Base-by-base conservation (phyloP, 2,113 vertebrate genomes). In the Gyps fulvus region DNA sequence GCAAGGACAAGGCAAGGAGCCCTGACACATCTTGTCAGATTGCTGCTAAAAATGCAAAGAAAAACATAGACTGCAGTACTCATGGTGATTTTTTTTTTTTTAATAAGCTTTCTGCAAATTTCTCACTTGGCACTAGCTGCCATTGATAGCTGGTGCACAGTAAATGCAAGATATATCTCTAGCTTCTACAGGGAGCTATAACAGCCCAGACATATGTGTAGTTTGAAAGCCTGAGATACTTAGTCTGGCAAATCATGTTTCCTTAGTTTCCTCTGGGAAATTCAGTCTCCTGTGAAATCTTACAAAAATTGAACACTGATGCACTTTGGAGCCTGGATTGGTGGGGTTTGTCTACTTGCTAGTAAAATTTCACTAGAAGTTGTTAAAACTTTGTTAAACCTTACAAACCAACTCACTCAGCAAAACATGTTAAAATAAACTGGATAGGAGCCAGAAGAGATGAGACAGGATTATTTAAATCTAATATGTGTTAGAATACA, bases 381-480 rank as follows among this genome's bases (percentile, higher is more conserved):
- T 80, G 58, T 62, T 70, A 77, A 94, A 91, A 96, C 58, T 93
- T 94, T 7, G 49, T 93, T 85, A 85, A 91, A 95, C 42, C 63
- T 95, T 55, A 73, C 67, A 66, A 94, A 91, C 17, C 12, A 84
- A 86, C 70, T 93, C 94, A 89, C 77, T 93, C 73, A 93, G 89
- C 81, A 93, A 95, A 97, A 81, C 77, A 87, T 15, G 69, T 87
- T 87, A 89, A 92, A 96, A 95, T 93, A 87, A 93, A 95, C 66
- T 97, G 95, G 93, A 82, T 19, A 62, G 61, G 52, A 91, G 87
- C 87, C 93, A 96, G 87, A 87, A 93, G 89, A 96, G 95, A 97
- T 97, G 89, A 97, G 94, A 95, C 87, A 95, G 95, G 95, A 97
- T 97, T 97, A 97, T 95, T 95, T 84, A 94, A 95, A 97, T 96